Evolutionary conservation across 2,797 vertebrate genomes (phyloP), one percentile per base, ranked within the genome.

Genomic region (Cheirogaleus major): DNA sequence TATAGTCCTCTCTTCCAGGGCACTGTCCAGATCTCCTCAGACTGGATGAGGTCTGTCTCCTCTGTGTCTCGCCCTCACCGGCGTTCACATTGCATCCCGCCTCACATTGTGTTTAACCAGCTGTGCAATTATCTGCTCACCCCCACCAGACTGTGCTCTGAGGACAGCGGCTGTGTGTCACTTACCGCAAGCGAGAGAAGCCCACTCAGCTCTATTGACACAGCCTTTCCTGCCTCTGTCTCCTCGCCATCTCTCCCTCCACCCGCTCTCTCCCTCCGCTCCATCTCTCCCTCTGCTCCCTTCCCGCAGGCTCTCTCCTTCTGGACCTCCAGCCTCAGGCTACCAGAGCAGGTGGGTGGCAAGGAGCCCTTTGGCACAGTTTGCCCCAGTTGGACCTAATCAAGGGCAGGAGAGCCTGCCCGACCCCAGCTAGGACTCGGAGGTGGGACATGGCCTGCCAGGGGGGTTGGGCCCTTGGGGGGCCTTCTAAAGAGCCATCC

Each of bases 101-200:
- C 67, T 82, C 52, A 8, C 25, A 0, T 9, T 0, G 32, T 23
- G 27, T 7, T 4, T 8, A 5, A 23, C 11, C n/a, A 45, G 23
- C 55, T 50, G 8, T 43, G 17, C 45, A 2, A 41, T n/a, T 22
- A 3, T n/a, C 45, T 27, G 22, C 32, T 57, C 20, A 12, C 30
- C 18, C 52, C 38, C 14, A 1, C 7, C 0, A 23, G 76, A 11
- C 63, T 8, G 2, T n/a, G 65, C 7, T 0, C 50, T 4, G 2
- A 78, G 52, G 52, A 76, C 48, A 27, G 90, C 0, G 1, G 63
- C 69, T 57, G 4, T 7, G 7, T 5, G 22, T 43, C 1, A 23
- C 72, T 79, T 14, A 10, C 20, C 75, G n/a, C 52, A 12, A 3
- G 59, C 38, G 20, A 55, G 5, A 30, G 67, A 32, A 69, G 30